A percentile compares a stretch with the other conserved stretches of the same genome.
Conservation (phyloP, 2,888 invertebrate species). For the Eumerus sabulonum region DNA sequence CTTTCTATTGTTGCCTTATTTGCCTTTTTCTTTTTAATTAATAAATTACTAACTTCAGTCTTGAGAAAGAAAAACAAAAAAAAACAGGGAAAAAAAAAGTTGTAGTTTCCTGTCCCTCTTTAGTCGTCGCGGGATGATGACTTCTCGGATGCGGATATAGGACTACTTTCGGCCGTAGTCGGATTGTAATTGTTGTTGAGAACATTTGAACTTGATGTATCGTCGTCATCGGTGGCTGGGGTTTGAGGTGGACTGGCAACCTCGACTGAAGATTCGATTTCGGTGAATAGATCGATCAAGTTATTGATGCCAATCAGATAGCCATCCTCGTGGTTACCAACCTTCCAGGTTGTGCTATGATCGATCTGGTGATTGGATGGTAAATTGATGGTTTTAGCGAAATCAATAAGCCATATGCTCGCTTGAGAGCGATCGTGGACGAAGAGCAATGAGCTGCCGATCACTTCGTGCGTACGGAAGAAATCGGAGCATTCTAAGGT, state of each 20-base stretch:
- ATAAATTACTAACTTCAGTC: slow-evolving; percentile 65
- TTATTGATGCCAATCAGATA: slow-evolving; percentile 95
- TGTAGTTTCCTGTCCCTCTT: slow-evolving; percentile 29
- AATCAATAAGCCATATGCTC: slow-evolving; percentile 98
- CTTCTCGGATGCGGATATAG: neutral
- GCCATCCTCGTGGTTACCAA: slow-evolving; percentile 98
- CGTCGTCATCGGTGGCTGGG: neutral
- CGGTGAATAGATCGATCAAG: slow-evolving; percentile 88
- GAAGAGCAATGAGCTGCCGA: slow-evolving; percentile 95
- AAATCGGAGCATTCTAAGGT: slow-evolving; percentile 92
- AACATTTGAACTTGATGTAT: neutral
- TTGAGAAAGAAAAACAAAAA: no score
- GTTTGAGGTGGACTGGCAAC: neutral
- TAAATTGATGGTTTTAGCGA: slow-evolving; percentile 94
- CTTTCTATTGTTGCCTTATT: slow-evolving; percentile 28
- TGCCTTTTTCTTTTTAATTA: slow-evolving; percentile 22
- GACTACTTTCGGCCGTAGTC: slow-evolving; percentile 13
- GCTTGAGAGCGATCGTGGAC: slow-evolving; percentile 94
- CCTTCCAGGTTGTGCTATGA: slow-evolving; percentile 92
- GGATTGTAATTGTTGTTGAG: slow-evolving; percentile 20
- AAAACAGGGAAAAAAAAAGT: no score
- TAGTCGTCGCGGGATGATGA: no score
- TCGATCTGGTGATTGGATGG: slow-evolving; percentile 87
- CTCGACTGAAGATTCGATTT: slow-evolving; percentile 71
- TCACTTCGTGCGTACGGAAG: slow-evolving; percentile 95